phyloP scores from a whole-genome alignment of 92 coral and sea anemone genomes.

The Nematostella vectensis region DNA sequence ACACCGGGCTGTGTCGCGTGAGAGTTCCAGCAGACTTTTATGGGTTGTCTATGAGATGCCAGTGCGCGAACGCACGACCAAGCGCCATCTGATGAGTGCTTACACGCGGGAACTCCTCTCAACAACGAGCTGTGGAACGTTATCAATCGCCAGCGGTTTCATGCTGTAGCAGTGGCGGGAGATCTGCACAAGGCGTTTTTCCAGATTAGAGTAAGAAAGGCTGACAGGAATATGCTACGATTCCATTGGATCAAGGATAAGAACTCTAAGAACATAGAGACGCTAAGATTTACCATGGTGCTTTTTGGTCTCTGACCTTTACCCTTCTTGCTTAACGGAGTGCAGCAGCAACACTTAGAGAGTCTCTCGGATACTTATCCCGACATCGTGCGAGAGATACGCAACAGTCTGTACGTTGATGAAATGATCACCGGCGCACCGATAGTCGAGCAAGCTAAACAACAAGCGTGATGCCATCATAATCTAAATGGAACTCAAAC shows the following conservation, averaged over 20 bases:
- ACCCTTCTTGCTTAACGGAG: slow-evolving; percentile 16
- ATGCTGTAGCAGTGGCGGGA: slow-evolving; percentile 13
- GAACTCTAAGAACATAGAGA: slow-evolving; percentile 1
- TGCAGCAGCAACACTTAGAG: slow-evolving; percentile 10
- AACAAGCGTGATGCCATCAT: slow-evolving; percentile 24
- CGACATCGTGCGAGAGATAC: slow-evolving; percentile 4
- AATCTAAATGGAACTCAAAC: slow-evolving; percentile 27
- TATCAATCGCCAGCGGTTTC: slow-evolving; percentile 9
- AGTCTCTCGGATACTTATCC: slow-evolving; percentile 3
- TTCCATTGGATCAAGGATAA: slow-evolving; percentile 9
- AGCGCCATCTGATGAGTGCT: slow-evolving; percentile 14
- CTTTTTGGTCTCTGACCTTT: slow-evolving; percentile 13
- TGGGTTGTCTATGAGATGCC: slow-evolving; percentile 19
- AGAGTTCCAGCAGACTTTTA: background rate
- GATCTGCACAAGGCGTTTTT: slow-evolving; percentile 13
- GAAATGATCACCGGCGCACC: slow-evolving; percentile 15
- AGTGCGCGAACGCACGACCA: slow-evolving; percentile 10
- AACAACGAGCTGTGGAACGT: slow-evolving; percentile 16
- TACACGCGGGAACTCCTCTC: slow-evolving; percentile 13
- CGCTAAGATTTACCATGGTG: slow-evolving; percentile 17
- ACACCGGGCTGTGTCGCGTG: slow-evolving; percentile 11
- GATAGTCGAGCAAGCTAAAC: slow-evolving; percentile 28
- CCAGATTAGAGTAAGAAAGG: slow-evolving; percentile 7
- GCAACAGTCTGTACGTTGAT: slow-evolving; percentile 14
- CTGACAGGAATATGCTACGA: slow-evolving; percentile 10